A percentile compares a stretch with the other conserved stretches of the same genome.
Evolutionary conservation across 1,140 invertebrate species (phyloP).

Genomic region (Akabosia matsudoensis): DNA sequence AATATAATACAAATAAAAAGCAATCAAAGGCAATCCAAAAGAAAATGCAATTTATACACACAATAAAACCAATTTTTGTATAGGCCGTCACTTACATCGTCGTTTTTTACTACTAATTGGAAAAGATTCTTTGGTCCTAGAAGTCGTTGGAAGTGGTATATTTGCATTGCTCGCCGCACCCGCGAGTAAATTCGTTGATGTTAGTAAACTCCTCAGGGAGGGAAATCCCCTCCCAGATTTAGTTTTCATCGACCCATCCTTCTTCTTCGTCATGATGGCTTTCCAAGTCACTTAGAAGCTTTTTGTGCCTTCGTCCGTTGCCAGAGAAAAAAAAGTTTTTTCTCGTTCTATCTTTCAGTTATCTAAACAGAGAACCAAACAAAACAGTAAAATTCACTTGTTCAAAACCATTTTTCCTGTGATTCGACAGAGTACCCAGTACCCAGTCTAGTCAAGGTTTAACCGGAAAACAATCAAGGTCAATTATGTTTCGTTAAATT

Average conservation of each 20-base stretch:
- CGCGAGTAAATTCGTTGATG: constrained; percentile 37
- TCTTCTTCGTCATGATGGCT: constrained; percentile 33
- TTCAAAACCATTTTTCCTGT: too few relatives aligned
- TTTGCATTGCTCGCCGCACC: constrained; percentile 40
- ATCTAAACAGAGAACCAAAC: too few relatives aligned
- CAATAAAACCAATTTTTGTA: too few relatives aligned
- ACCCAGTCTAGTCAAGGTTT: too few relatives aligned
- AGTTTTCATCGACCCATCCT: constrained; percentile 22
- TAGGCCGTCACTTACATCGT: constrained; percentile 38
- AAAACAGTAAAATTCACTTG: too few relatives aligned
- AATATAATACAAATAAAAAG: constrained; percentile 1
- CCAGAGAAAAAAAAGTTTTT: not conserved
- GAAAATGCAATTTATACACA: too few relatives aligned
- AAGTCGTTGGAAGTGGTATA: constrained; percentile 29
- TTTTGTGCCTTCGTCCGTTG: not conserved
- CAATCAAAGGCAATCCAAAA: not conserved
- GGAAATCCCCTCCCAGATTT: constrained; percentile 40
- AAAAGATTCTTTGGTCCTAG: constrained; percentile 35
- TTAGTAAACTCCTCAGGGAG: constrained; percentile 44
- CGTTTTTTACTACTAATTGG: constrained; percentile 27
- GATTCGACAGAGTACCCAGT: too few relatives aligned
- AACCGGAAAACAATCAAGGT: too few relatives aligned
- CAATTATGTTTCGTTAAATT: too few relatives aligned
- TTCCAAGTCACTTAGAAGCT: not conserved
- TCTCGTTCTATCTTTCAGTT: not conserved